These are phyloP conservation scores for Neodon shergylaensis DNA, from an alignment of 2,113 vertebrate genomes.

Conservation along the genomic window DNA sequence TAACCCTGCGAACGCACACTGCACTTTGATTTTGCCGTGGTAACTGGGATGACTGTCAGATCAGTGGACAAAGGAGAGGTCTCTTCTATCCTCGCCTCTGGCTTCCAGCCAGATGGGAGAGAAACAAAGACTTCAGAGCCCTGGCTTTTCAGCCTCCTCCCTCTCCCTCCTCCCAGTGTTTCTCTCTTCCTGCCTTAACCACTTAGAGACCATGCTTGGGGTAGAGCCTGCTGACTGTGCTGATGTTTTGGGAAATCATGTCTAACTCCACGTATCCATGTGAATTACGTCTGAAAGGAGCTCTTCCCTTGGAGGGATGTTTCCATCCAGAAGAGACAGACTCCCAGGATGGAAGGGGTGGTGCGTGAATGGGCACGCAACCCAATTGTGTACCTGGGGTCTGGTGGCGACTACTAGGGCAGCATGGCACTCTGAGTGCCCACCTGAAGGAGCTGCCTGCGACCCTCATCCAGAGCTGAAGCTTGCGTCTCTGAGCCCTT, in stretches of 20 bases:
- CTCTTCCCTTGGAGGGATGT: not conserved
- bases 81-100: conserved; percentile 58
- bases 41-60: conserved; percentile 40
- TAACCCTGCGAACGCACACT: not conserved
- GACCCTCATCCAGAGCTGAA: conserved; percentile 34
- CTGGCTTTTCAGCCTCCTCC: not conserved
- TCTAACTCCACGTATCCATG: not conserved
- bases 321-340: not conserved
- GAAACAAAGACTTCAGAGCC: conserved; percentile 64
- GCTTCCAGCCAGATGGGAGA: conserved; percentile 75
- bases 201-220: conserved; percentile 30
- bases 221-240: conserved; percentile 53
- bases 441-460: conserved; percentile 23
- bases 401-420: fast-evolving
- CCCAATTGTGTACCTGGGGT: not conserved
- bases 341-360: not conserved
- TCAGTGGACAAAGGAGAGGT: conserved; percentile 73
- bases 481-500: conserved; percentile 36
- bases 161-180: not conserved
- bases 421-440: not conserved
- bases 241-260: conserved; percentile 35
- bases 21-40: conserved; percentile 43
- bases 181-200: conserved; percentile 22
- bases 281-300: not conserved
- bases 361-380: fast-evolving